A percentile compares a stretch with the other conserved stretches of the same genome.
Evolutionary conservation across 1,140 invertebrate species (phyloP).

Genomic region (Bathynomus jamesi): DNA sequence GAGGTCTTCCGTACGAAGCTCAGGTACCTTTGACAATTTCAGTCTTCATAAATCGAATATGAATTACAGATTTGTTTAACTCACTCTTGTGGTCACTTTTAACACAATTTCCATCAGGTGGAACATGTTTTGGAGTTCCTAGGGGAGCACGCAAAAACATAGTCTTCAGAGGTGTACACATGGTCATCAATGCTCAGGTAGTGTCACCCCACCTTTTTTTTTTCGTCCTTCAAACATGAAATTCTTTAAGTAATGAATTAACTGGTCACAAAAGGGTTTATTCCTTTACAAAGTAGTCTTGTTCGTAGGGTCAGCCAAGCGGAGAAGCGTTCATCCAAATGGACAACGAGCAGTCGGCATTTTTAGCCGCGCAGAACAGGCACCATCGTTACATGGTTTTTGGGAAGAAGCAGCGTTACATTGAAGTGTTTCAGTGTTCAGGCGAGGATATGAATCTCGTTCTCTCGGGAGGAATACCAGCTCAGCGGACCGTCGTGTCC

Average conservation of each 20-base stretch:
- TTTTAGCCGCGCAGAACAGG: constrained; percentile 73
- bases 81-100: no score
- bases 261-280: no score
- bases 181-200: constrained; percentile 79
- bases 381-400: constrained; percentile 96
- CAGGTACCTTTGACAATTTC: no score
- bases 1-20: constrained; percentile 92
- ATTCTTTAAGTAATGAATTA: no score
- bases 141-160: constrained; percentile 95
- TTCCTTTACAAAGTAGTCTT: no score
- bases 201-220: no score
- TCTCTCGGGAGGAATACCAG: constrained; percentile 74
- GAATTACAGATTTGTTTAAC: no score
- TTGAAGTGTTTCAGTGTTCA: constrained; percentile 97
- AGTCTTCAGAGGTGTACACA: constrained; percentile 93
- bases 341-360: constrained; percentile 87
- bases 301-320: constrained; percentile 95
- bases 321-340: constrained; percentile 99
- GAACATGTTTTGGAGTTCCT: constrained; percentile 96
- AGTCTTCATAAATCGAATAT: no score
- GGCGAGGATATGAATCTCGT: constrained; percentile 97
- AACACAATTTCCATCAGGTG: no score
- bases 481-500: constrained; percentile 54
- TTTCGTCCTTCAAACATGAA: no score
- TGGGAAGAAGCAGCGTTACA: constrained; percentile 94